Conservation (phyloP, 2,113 vertebrate species). For the Danio rerio region DNA sequence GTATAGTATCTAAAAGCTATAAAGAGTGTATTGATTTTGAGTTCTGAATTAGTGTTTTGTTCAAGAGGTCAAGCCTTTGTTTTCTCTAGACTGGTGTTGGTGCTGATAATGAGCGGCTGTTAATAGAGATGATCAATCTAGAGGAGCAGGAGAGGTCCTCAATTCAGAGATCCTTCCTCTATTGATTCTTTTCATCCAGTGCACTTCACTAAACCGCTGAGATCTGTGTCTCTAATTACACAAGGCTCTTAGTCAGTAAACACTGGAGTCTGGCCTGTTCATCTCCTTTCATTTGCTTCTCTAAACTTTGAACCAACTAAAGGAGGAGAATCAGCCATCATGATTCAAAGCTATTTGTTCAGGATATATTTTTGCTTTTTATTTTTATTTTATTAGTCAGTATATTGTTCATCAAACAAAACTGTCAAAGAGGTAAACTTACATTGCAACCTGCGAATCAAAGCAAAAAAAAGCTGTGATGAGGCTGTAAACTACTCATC, state of each 20-base stretch:
- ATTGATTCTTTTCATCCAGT: not conserved
- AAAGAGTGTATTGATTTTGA: not conserved
- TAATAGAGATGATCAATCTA: conserved; percentile 4
- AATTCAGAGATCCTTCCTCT: not conserved
- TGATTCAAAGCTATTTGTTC: not conserved
- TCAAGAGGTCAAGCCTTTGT: not conserved
- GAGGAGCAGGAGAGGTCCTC: not conserved
- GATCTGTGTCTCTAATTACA: not conserved
- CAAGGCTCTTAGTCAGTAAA: not conserved
- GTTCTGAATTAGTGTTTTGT: not conserved
- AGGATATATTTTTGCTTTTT: not conserved
- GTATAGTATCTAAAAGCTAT: not conserved
- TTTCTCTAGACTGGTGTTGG: not conserved
- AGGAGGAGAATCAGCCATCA: not conserved
- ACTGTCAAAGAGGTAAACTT: not conserved
- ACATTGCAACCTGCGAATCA: not conserved
- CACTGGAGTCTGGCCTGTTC: not conserved
- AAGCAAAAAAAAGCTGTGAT: not conserved
- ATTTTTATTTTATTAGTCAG: not conserved
- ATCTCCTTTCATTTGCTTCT: not conserved
- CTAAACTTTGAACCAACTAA: not conserved
- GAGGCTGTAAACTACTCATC: not conserved
- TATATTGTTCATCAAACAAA: not conserved
- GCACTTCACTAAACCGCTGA: not conserved
- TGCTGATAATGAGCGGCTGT: not conserved